A percentile compares a stretch with the other conserved stretches of the same genome.
Evolutionary conservation across 2,797 vertebrate genomes (phyloP).

Genomic region (Botia almorhae): DNA sequence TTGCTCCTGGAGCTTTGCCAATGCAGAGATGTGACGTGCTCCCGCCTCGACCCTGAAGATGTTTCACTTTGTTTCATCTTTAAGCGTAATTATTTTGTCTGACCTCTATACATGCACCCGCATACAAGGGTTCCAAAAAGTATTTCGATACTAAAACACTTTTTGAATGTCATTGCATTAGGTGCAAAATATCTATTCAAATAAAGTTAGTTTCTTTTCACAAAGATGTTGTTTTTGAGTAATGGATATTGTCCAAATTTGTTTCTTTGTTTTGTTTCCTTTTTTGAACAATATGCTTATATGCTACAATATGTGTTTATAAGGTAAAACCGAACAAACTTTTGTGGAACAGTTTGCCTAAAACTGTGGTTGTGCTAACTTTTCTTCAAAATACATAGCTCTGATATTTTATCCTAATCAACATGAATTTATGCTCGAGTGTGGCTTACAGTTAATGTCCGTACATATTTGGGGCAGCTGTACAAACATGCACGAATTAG

Average conservation of each 20-base stretch:
- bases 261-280: too few species aligned
- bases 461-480: background rate
- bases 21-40: conserved; percentile 35
- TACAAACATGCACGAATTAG: background rate
- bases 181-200: too few species aligned
- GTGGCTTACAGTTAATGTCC: background rate
- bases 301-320: too few species aligned
- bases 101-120: background rate
- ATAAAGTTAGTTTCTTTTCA: background rate
- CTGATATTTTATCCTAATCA: background rate
- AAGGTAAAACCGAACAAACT: too few species aligned
- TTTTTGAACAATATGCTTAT: conserved; percentile 51
- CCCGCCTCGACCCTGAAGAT: conserved; percentile 43
- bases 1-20: conserved; percentile 66
- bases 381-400: too few species aligned
- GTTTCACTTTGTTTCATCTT: conserved; percentile 38
- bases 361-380: too few species aligned
- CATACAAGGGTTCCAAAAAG: too few species aligned
- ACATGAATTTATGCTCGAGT: background rate
- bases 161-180: too few species aligned
- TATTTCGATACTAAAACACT: too few species aligned
- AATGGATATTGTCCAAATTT: too few species aligned
- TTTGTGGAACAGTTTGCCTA: too few species aligned
- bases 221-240: too few species aligned
- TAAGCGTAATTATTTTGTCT: conserved; percentile 4